A percentile compares a stretch with the other conserved stretches of the same genome.
phyloP scores from a whole-genome alignment of 2,888 invertebrate species.

The Spisula subtruncata region DNA sequence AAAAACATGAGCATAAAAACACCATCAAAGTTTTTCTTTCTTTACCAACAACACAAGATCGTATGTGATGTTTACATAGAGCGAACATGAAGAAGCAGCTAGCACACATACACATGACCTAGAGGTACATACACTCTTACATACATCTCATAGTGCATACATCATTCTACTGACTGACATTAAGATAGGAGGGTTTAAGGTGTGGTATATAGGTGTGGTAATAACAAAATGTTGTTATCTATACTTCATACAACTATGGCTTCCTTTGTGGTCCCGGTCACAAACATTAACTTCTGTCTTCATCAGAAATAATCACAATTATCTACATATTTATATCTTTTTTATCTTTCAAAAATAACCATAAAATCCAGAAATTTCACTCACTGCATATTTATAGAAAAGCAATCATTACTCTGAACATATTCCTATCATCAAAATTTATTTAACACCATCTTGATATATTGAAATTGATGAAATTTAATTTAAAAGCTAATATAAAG shows the following conservation, averaged over 20 bases:
- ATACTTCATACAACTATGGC: background rate
- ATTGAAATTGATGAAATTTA: too few relatives aligned
- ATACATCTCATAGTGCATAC: background rate
- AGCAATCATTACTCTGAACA: too few relatives aligned
- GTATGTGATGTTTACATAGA: conserved; percentile 11
- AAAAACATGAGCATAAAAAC: conserved; percentile 5
- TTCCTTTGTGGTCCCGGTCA: background rate
- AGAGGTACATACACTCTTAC: background rate
- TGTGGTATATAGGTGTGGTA: conserved; percentile 17
- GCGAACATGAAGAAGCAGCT: background rate
- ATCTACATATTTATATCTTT: too few relatives aligned
- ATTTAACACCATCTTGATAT: too few relatives aligned
- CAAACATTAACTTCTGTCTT: too few relatives aligned
- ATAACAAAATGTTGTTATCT: conserved; percentile 5
- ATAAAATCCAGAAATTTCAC: too few relatives aligned
- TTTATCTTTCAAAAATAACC: too few relatives aligned
- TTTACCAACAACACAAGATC: background rate
- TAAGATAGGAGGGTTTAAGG: background rate
- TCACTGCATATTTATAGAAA: too few relatives aligned
- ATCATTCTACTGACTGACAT: background rate
- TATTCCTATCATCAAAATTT: too few relatives aligned
- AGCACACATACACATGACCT: conserved; percentile 18
- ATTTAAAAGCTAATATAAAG: too few relatives aligned
- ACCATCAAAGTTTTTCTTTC: background rate
- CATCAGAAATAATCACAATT: too few relatives aligned